A percentile compares a stretch with the other conserved stretches of the same genome.
These are phyloP conservation scores for Malacoctenus gilli DNA, from an alignment of 2,797 vertebrate species.

Conservation along the genomic window DNA sequence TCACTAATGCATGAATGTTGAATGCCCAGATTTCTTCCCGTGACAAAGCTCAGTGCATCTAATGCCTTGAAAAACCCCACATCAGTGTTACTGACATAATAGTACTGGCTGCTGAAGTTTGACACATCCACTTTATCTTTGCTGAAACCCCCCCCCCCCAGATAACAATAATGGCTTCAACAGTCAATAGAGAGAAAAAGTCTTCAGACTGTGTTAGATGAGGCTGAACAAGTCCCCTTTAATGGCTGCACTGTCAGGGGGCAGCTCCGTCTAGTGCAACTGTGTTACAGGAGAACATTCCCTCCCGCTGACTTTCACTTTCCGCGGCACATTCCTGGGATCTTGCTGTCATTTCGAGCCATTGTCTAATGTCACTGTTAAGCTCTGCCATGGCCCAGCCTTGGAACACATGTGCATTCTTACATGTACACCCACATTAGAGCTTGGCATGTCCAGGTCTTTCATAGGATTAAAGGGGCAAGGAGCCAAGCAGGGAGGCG, in stretches of 20 bases:
- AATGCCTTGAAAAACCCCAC: neutral
- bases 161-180: constrained; percentile 39
- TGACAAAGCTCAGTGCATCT: neutral
- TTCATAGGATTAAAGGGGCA: constrained; percentile 1
- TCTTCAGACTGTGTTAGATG: constrained; percentile 30
- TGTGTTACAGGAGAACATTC: constrained; percentile 43
- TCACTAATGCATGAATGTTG: no score
- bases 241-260: constrained; percentile 47
- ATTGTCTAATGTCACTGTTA: constrained; percentile 43
- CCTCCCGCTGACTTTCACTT: constrained; percentile 32
- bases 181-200: constrained; percentile 29
- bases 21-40: no score
- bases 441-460: constrained; percentile 11
- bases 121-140: neutral
- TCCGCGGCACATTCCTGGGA: constrained; percentile 35
- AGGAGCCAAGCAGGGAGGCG: constrained; percentile 10
- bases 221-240: constrained; percentile 22
- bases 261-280: constrained; percentile 17
- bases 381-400: constrained; percentile 21
- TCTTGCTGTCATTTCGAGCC: constrained; percentile 23
- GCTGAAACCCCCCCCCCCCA: constrained; percentile 4
- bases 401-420: constrained; percentile 39
- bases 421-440: constrained; percentile 31
- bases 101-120: constrained; percentile 2
- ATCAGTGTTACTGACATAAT: neutral